phyloP scores from a whole-genome alignment of 2,113 vertebrate species.

The Pseudopodoces humilis region DNA sequence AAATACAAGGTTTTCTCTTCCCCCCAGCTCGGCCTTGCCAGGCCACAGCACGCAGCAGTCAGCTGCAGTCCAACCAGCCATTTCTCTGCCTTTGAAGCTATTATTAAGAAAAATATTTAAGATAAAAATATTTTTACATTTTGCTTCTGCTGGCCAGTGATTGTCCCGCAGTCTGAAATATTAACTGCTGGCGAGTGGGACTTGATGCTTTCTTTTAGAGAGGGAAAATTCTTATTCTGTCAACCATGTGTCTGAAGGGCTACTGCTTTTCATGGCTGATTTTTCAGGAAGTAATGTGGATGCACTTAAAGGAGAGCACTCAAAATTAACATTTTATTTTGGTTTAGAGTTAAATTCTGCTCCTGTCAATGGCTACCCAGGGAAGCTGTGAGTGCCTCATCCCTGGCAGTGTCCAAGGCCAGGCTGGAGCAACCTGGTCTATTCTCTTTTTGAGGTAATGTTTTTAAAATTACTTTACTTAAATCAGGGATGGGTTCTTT shows the following conservation, averaged over 20 bases:
- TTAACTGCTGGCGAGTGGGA: not conserved
- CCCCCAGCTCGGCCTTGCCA: not conserved
- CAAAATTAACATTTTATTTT: not conserved
- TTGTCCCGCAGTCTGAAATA: not conserved
- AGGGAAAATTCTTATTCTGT: not conserved
- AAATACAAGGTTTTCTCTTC: not conserved
- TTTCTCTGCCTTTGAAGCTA: conserved; percentile 27
- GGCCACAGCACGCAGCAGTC: conserved; percentile 1
- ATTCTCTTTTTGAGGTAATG: not conserved
- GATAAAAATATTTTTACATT: conserved; percentile 10
- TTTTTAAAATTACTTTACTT: not conserved
- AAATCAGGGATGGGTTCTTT: not conserved
- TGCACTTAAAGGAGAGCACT: not conserved
- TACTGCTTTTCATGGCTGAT: not conserved
- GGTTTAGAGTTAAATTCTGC: not conserved
- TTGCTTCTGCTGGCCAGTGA: not conserved
- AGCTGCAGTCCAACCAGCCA: not conserved
- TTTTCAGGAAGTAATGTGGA: not conserved
- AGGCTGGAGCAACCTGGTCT: not conserved
- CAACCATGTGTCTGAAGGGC: not conserved
- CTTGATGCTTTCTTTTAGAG: not conserved
- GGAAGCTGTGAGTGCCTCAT: not conserved
- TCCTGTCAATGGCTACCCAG: not conserved
- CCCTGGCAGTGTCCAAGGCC: not conserved
- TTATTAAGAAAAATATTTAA: not conserved